Evolutionary conservation across 2,113 vertebrate genomes (phyloP), one percentile per base, ranked within the genome.

Genomic region (Rhinichthys klamathensis): DNA sequence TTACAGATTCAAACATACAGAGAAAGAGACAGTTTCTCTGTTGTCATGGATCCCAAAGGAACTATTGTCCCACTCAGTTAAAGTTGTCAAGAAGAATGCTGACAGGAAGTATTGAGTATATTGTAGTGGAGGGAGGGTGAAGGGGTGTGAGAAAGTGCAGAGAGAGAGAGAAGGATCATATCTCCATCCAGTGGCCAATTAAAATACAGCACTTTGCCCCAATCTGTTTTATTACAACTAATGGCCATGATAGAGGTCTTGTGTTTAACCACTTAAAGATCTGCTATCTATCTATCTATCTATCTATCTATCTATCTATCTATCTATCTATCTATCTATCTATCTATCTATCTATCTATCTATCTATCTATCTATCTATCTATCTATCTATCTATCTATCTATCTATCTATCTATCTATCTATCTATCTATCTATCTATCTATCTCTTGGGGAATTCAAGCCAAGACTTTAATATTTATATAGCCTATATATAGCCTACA

Each of bases 141-240:
- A 75, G 79, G n/a, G 69, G 35, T n/a, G 56, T 27, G 79, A 16
- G 8, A 25, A 30, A 54, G 4, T 32, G 51, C 15, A 41, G 38
- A 41, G 38, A 41, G 35, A 35, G 35, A 35, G 35, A 35, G 35
- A 38, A 44, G 54, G 35, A n/a, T 75, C 18, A 41, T 13, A 49
- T 88, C 84, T 35, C 84, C 84, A 82, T 88, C 84, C 58, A 84
- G 84, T 86, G 84, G 84, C 11, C 76, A 76, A 15, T 18, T n/a
- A 18, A 46, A 63, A 54, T 61, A 76, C 46, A 67, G 69, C 84
- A 88, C 21, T 56, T 76, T 30, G 32, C 32, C 56, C 65, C 27
- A 32, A 61, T 27, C 16, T 41, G 21, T 70, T 23, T 72, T 41
- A 80, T 80, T 79, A 4, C 38, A 27, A 70, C 54, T 35, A 60